Evolutionary conservation across 30 jellyfish, hydroid and myxozoan species (phyloP).

Genomic region (Hydra vulgaris): DNA sequence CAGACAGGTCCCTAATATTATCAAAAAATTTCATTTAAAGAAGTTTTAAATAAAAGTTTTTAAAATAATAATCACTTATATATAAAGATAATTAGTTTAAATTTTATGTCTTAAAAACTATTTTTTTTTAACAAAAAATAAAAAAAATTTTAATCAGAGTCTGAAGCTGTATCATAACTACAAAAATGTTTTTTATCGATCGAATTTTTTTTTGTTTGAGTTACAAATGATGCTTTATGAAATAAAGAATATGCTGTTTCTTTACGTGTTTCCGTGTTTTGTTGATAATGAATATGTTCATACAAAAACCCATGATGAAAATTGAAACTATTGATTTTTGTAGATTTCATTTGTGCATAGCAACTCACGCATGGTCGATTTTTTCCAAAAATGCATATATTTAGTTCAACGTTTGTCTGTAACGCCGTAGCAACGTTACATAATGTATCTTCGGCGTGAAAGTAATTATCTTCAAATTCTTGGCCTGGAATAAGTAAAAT

Average conservation of each 20-base stretch:
- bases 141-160: slow-evolving; percentile 15
- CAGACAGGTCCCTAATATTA: no score
- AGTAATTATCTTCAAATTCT: neutral
- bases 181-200: neutral
- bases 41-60: no score
- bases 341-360: neutral
- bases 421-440: slow-evolving; percentile 24
- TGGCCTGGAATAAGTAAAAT: neutral
- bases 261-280: neutral
- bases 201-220: neutral
- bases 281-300: neutral
- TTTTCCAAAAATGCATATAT: slow-evolving; percentile 5
- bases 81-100: no score
- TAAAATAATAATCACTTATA: no score
- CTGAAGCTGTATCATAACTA: slow-evolving; percentile 14
- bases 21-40: no score
- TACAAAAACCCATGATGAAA: neutral
- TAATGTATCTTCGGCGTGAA: slow-evolving; percentile 35
- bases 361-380: slow-evolving; percentile 11
- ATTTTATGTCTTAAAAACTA: no score
- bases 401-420: neutral
- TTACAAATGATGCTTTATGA: neutral
- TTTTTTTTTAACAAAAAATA: no score
- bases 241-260: neutral
- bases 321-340: slow-evolving; percentile 11